Evolutionary conservation across 2,797 vertebrate species (phyloP), one percentile per base, ranked within the genome.

Genomic region (Smutsia gigantea): DNA sequence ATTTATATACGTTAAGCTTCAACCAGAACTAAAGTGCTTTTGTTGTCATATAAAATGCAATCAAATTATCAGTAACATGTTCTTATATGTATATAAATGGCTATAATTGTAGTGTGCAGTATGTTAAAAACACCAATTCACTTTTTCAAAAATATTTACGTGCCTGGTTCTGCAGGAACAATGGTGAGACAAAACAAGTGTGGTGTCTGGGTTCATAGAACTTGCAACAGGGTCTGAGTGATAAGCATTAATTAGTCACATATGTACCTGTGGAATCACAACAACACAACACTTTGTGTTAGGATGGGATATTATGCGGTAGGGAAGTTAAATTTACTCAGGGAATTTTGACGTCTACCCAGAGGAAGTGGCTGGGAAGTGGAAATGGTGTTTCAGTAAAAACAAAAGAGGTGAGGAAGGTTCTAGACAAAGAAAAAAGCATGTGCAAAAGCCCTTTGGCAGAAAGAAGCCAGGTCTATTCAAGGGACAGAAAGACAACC

Each of bases 31-130:
- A 42, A 94, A 92, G 7, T 63, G 37, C 7, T 51, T 79, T 86
- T 59, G 37, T 37, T 86, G 6, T 71, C 27, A 37, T 86, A 72
- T 78, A 66, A 96, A 93, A 75, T 69, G 5, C 6, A 88, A 57
- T 68, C 14, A 78, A 94, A 93, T 57, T 53, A 78, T 91, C 15
- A 77, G 87, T 25, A 89, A 77, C 61, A 82, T 57, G 31, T 66
- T 84, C 75, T 75, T 74, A 81, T 69, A 83, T 81, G 25, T 92
- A 83, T 81, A 18, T 92, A 74, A 92, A 74, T 77, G 27, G 18
- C 21, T 82, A 1, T 68, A 81, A 93, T 75, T 83, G 87, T 23
- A 39, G 21, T 51, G 23, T 90, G 46, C 55, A 93, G 75, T 59
- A 31, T 63, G 19, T 78, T 89, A 86, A 85, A 59, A 85, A 59